Percentiles rank a stretch among this genome's conserved stretches.
These are phyloP conservation scores for Allygus modestus DNA, from an alignment of 2,888 invertebrate genomes.

Conservation along the genomic window DNA sequence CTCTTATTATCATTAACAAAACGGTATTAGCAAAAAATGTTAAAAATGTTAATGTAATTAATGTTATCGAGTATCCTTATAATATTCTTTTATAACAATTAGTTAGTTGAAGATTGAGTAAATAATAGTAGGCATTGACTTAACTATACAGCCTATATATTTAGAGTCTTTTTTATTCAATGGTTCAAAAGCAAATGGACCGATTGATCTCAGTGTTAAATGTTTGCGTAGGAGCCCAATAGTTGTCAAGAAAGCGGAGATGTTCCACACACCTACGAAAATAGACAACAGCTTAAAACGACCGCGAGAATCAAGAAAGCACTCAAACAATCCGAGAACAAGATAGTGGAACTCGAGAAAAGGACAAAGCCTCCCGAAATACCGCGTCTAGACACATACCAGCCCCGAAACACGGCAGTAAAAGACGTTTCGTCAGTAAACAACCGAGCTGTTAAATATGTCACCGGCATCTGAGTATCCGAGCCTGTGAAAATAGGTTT, in stretches of 20 bases:
- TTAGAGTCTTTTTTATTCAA: too few relatives aligned
- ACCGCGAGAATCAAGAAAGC: background rate
- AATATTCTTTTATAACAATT: too few relatives aligned
- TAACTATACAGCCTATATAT: too few relatives aligned
- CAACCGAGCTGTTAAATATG: slow-evolving; percentile 56
- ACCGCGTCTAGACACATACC: slow-evolving; percentile 56
- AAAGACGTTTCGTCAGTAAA: slow-evolving; percentile 51
- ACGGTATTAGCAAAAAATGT: too few relatives aligned
- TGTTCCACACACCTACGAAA: background rate
- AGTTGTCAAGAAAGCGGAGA: background rate
- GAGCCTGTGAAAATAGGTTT: slow-evolving; percentile 47
- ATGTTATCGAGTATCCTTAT: too few relatives aligned
- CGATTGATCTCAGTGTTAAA: too few relatives aligned
- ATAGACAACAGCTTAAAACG: slow-evolving; percentile 3
- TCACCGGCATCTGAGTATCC: slow-evolving; percentile 46
- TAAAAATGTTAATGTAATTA: too few relatives aligned
- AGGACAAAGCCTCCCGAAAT: slow-evolving; percentile 46
- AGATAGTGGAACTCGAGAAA: slow-evolving; percentile 31
- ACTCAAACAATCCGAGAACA: slow-evolving; percentile 14
- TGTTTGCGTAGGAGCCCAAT: too few relatives aligned
- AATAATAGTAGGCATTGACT: too few relatives aligned
- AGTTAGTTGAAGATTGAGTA: too few relatives aligned
- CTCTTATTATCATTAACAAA: too few relatives aligned
- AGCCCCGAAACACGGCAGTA: slow-evolving; percentile 14
- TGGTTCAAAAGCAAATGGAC: too few relatives aligned